phyloP scores from a whole-genome alignment of 2,113 vertebrate species.

The Onychorhynchus coronatus region DNA sequence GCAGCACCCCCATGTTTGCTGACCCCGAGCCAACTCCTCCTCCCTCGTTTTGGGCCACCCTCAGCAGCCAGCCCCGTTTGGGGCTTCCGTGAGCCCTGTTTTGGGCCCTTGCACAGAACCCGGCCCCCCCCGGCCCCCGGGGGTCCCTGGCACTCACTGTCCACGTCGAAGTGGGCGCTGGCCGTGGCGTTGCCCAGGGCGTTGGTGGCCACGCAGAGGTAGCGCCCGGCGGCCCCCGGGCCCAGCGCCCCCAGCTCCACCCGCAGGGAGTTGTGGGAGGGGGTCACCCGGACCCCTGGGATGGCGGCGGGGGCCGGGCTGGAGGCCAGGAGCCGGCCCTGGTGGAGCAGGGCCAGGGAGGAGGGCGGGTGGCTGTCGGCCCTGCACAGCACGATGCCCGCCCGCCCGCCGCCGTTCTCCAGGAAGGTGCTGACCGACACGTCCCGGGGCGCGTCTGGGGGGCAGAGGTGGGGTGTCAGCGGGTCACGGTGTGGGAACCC shows the following conservation, averaged over 20 bases:
- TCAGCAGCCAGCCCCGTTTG: no score
- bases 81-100: fast-evolving
- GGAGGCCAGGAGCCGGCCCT: slow-evolving; percentile 42
- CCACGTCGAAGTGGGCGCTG: slow-evolving; percentile 3
- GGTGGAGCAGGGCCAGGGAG: slow-evolving; percentile 53
- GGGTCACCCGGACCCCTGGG: background rate
- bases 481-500: fast-evolving
- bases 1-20: fast-evolving
- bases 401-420: slow-evolving; percentile 47
- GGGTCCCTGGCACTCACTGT: slow-evolving; percentile 27
- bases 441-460: slow-evolving; percentile 50
- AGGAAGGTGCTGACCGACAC: slow-evolving; percentile 66
- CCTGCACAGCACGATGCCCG: slow-evolving; percentile 66
- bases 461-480: fast-evolving
- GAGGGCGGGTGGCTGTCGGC: slow-evolving; percentile 66
- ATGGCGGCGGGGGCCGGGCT: background rate
- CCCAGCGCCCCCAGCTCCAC: slow-evolving; percentile 25
- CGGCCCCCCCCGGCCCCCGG: background rate
- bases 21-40: background rate
- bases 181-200: slow-evolving; percentile 51
- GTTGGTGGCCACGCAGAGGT: slow-evolving; percentile 65
- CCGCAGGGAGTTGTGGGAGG: slow-evolving; percentile 60
- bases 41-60: fast-evolving
- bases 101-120: background rate
- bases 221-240: slow-evolving; percentile 37